Conservation (phyloP, 37 sponge, comb jelly and placozoan species). For the Dysidea cf. avara region DNA sequence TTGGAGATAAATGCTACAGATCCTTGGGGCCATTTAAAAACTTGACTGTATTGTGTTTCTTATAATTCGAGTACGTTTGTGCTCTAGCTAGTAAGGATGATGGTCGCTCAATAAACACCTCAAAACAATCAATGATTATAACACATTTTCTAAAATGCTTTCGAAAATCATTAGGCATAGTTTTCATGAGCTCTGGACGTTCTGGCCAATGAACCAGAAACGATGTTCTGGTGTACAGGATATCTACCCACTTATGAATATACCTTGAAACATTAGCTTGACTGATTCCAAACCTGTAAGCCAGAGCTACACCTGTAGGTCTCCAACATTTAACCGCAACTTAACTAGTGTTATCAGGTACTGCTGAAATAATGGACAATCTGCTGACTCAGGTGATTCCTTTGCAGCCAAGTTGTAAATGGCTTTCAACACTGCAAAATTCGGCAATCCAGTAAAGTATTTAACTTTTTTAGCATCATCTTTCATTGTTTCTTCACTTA, state of each 20-base stretch:
- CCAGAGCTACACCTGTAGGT: conserved; percentile 27
- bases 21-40: conserved; percentile 38
- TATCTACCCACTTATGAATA: conserved; percentile 2
- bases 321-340: conserved; percentile 17
- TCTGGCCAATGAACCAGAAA: conserved; percentile 1
- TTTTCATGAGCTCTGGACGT: neutral
- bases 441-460: conserved; percentile 23
- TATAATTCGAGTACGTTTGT: conserved; percentile 32
- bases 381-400: too few species aligned
- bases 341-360: conserved; percentile 46
- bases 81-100: conserved; percentile 10
- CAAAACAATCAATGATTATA: conserved; percentile 32
- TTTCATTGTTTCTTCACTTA: conserved; percentile 1
- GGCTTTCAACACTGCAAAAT: conserved; percentile 1
- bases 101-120: conserved; percentile 35
- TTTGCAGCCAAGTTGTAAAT: conserved; percentile 4
- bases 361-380: conserved; percentile 32
- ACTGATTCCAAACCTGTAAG: conserved; percentile 23
- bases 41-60: conserved; percentile 41
- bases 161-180: neutral
- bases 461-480: conserved; percentile 28
- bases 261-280: conserved; percentile 11
- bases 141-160: conserved; percentile 15
- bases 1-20: conserved; percentile 20
- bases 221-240: neutral